phyloP scores from a whole-genome alignment of 2,113 vertebrate species.

The Megaceryle torquata region DNA sequence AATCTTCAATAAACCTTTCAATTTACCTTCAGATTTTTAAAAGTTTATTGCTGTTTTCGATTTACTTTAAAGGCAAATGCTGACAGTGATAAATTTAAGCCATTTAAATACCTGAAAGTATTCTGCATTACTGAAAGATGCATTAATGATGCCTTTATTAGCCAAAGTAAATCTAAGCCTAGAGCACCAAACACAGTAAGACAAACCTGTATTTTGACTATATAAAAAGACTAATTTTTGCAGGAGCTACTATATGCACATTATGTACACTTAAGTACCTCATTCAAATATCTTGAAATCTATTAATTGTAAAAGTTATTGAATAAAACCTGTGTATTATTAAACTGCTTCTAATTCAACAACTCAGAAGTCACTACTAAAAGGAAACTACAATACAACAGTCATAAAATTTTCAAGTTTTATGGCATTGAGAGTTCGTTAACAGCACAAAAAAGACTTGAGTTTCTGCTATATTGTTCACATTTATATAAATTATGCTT shows the following conservation, averaged over 20 bases:
- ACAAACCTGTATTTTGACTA: not conserved
- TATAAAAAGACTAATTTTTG: not conserved
- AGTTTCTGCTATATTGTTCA: not conserved
- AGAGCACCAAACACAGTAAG: not conserved
- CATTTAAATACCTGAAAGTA: not conserved
- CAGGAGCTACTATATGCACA: fast-evolving
- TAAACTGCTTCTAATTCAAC: not conserved
- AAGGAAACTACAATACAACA: not conserved
- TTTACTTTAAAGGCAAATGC: not conserved
- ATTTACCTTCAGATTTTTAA: not conserved
- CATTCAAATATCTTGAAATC: not conserved
- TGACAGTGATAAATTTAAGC: not conserved
- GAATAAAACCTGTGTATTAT: not conserved
- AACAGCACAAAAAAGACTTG: not conserved
- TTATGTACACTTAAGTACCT: not conserved
- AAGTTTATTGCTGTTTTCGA: not conserved
- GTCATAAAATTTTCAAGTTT: not conserved
- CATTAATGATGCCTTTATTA: not conserved
- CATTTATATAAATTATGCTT: not conserved
- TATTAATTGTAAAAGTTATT: not conserved
- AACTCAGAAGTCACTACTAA: not conserved
- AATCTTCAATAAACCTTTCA: not conserved
- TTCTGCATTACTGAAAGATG: not conserved
- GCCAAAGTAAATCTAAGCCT: not conserved
- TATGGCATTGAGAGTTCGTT: not conserved